Percentiles rank a stretch among this genome's conserved stretches.
phyloP scores from a whole-genome alignment of 2,113 vertebrate genomes.

The Mirounga angustirostris region DNA sequence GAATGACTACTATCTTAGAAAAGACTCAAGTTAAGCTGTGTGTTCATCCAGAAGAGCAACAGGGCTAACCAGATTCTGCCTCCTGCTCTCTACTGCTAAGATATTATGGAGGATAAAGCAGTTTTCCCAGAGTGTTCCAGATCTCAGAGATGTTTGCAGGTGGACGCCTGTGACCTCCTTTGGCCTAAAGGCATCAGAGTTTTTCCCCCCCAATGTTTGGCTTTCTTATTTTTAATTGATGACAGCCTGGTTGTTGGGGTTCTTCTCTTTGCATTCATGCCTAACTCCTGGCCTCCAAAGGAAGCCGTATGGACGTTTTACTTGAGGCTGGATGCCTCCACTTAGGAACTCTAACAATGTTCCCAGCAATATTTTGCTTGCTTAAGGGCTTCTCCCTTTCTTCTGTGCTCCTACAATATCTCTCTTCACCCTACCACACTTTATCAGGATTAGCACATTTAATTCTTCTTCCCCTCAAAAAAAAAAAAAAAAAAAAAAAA shows the following conservation, averaged over 20 bases:
- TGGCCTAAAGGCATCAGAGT: neutral
- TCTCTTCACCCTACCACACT: neutral
- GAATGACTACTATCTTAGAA: conserved; percentile 42
- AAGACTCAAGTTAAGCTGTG: conserved; percentile 17
- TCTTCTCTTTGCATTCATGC: neutral
- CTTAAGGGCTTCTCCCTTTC: neutral
- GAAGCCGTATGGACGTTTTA: fast-evolving
- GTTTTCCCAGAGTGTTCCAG: neutral
- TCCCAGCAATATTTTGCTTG: neutral
- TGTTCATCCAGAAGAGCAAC: neutral
- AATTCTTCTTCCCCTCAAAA: neutral
- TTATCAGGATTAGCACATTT: neutral
- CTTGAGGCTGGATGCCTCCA: neutral
- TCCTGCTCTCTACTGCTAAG: neutral
- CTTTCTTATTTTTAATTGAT: conserved; percentile 1
- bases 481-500: neutral
- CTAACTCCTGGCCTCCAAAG: neutral
- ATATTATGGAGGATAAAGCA: neutral
- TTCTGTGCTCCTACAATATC: neutral
- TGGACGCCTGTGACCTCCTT: neutral
- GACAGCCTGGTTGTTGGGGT: neutral
- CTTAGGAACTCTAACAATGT: neutral
- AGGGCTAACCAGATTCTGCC: neutral
- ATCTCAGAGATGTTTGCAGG: neutral
- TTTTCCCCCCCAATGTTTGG: neutral